phyloP scores from a whole-genome alignment of 2,888 invertebrate species.

The Leptinotarsa juncta region DNA sequence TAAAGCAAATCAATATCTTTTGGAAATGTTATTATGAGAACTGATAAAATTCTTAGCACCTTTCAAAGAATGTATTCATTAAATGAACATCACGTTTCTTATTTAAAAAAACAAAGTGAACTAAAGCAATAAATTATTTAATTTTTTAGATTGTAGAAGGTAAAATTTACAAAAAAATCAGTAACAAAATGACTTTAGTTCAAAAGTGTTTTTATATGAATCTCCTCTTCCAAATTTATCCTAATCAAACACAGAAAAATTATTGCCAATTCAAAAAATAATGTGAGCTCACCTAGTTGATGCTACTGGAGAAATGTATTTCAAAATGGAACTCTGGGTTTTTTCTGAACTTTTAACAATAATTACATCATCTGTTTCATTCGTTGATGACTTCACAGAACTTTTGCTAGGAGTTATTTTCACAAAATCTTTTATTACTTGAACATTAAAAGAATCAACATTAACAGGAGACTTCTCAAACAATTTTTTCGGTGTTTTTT shows the following conservation, averaged over 20 bases:
- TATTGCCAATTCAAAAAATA: background rate
- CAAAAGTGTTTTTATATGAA: background rate
- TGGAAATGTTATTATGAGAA: too few species aligned
- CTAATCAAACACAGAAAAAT: background rate
- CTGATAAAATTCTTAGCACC: too few species aligned
- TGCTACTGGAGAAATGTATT: slow-evolving; percentile 51
- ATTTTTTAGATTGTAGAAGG: too few species aligned
- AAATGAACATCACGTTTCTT: too few species aligned
- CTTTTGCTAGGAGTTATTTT: slow-evolving; percentile 60
- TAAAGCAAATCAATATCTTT: too few species aligned
- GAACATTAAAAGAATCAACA: slow-evolving; percentile 58
- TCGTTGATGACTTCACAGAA: slow-evolving; percentile 35
- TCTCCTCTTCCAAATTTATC: background rate
- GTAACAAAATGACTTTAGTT: too few species aligned
- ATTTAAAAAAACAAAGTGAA: too few species aligned
- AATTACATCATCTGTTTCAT: slow-evolving; percentile 28
- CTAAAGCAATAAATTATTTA: too few species aligned
- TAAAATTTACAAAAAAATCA: too few species aligned
- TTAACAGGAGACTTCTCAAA: slow-evolving; percentile 58
- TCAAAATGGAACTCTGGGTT: slow-evolving; percentile 50
- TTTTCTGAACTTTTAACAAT: slow-evolving; percentile 45
- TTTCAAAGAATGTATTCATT: too few species aligned
- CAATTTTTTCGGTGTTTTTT: slow-evolving; percentile 54
- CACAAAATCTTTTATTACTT: slow-evolving; percentile 59
- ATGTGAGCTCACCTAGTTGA: slow-evolving; percentile 30